Evolutionary conservation across 2,797 vertebrate species (phyloP), one percentile per base, ranked within the genome.

Genomic region (Diplodus sargus): DNA sequence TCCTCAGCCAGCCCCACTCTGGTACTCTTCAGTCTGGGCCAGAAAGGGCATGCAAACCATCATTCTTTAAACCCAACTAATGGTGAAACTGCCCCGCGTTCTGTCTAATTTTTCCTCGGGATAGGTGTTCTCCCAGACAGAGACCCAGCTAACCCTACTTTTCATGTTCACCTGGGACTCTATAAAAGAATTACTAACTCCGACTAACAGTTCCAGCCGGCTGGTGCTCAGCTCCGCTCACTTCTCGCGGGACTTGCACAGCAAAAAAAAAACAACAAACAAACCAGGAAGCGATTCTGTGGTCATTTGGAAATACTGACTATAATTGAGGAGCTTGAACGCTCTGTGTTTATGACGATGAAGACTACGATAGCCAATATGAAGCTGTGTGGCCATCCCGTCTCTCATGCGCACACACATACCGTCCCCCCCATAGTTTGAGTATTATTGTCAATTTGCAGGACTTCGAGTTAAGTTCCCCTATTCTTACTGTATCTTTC

Each of bases 181-280:
- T 83, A 67, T 66, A 80, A 84, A 92, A 83, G 51, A 91, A 90
- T 90, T 92, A 93, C 93, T 92, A 91, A 93, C 93, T 89, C 84
- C 90, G 77, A 93, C 91, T 93, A 93, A 93, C 92, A 90, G 91
- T 90, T 93, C 87, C 89, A 89, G 91, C 87, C 76, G 74, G 88
- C 91, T 93, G 91, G 87, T 85, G 91, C 90, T 89, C 88, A 75
- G 84, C 89, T 91, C 74, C 67, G 76, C 71, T 80, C 85, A 76
- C 71, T 79, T 85, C 70, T 74, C 30, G 20, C 69, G 61, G 88
- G 82, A 90, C 86, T 60, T 74, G 82, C 85, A 81, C 82, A 81
- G 81, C 74, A 14, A 59, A 76, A 79, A 34, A 28, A n/a, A n/a
- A n/a, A n/a, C n/a, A n/a, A n/a, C n/a, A n/a, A 28, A 28, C 3